Percentiles rank a stretch among this genome's conserved stretches.
phyloP scores from a whole-genome alignment of 1,140 invertebrate species.

The Camponotus vicinus region DNA sequence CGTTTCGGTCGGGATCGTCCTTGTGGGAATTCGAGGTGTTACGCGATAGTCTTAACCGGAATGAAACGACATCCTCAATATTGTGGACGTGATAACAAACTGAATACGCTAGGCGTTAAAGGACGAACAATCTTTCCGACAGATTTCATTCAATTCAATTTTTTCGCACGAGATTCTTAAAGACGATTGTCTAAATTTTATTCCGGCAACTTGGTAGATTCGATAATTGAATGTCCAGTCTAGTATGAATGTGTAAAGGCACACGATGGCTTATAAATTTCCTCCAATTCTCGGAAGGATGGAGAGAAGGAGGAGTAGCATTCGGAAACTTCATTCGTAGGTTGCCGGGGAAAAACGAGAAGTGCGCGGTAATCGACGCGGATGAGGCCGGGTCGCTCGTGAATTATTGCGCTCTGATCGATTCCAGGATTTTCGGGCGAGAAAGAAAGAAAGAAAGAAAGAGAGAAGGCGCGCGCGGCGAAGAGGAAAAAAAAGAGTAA shows the following conservation, averaged over 20 bases:
- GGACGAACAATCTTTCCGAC: background rate
- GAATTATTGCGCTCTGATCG: slow-evolving; percentile 59
- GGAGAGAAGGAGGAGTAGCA: background rate
- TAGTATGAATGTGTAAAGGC: slow-evolving; percentile 5
- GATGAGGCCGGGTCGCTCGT: slow-evolving; percentile 34
- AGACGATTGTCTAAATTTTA: background rate
- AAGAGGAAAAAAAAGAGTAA: background rate
- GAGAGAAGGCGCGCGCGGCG: background rate
- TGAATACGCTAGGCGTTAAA: background rate
- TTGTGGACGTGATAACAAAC: background rate
- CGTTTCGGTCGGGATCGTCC: slow-evolving; percentile 67
- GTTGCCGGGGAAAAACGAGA: slow-evolving; percentile 41
- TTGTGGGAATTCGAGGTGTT: slow-evolving; percentile 59
- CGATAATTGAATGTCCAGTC: background rate
- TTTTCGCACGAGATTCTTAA: background rate
- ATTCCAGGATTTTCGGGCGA: slow-evolving; percentile 51
- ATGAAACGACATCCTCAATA: slow-evolving; percentile 16
- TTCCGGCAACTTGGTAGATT: background rate
- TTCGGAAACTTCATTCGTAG: slow-evolving; percentile 36
- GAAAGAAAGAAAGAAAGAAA: background rate
- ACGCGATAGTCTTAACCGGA: slow-evolving; percentile 6
- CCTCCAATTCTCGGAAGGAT: background rate
- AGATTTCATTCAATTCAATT: background rate
- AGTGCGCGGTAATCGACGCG: slow-evolving; percentile 54
- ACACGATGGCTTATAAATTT: slow-evolving; percentile 24